Evolutionary conservation across 2,113 vertebrate genomes (phyloP), one percentile per base, ranked within the genome.

Genomic region (Vulpes ferrilata): DNA sequence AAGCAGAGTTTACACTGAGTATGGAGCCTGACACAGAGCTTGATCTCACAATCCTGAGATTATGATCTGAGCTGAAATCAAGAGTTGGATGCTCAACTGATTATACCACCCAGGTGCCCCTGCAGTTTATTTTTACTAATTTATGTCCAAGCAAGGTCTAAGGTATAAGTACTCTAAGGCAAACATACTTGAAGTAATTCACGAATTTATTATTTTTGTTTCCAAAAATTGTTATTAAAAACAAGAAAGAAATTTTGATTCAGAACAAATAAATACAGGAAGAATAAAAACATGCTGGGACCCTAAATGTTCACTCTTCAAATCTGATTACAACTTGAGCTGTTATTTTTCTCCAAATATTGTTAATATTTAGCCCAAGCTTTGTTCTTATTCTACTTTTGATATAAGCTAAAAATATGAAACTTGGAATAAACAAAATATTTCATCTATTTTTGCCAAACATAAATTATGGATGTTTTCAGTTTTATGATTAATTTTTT

Each of bases 241-340:
- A 78, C 10, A 83, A 80, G 6, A 73, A 90, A 79, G 22, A 27
- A 80, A 59, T 55, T 86, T 95, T 73, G 1, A 67, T n/a, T 60
- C 82, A 48, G 19, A 83, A 55, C 10, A 69, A 59, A 67, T 78
- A 53, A 67, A 81, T 32, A 1, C 7, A 2, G 13, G 7, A 55
- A 65, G 13, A 79, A 82, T 86, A 53, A 73, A 95, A 74, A 81
- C 30, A n/a, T 76, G 43, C 1, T 90, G 6, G 2, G 9, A 64
- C 48, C n/a, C 17, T 82, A 88, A 90, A 87, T 23, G 73, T 69
- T 74, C 38, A 84, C 2, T 48, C 2, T 83, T 94, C 81, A 96
- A 87, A 96, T 97, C 7, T 88, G 69, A 83, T 51, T 79, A 53
- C 53, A 96, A 79, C 69, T 71, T 81, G 10, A 84, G 38, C 20